Percentiles rank a stretch among this genome's conserved stretches.
Evolutionary conservation across 1,140 invertebrate genomes (phyloP).

Genomic region (Metopolophium dirhodum): DNA sequence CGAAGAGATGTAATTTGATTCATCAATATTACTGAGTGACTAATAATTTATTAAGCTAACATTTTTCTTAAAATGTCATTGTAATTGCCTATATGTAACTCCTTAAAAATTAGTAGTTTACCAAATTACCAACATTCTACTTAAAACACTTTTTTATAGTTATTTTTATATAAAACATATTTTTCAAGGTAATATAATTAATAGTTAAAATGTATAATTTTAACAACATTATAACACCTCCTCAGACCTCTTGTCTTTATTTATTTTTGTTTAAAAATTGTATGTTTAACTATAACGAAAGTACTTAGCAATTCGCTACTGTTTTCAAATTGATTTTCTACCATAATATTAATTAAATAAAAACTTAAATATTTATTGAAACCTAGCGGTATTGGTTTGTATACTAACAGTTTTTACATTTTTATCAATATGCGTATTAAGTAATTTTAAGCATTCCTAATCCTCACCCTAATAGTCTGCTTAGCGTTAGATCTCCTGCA

Average conservation of each 20-base stretch:
- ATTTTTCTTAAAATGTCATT: not conserved
- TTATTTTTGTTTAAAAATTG: not conserved
- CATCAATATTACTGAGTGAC: too few relatives aligned
- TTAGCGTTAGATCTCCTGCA: conserved; percentile 69
- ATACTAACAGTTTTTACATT: not conserved
- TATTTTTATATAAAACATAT: not conserved
- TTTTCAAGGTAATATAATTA: not conserved
- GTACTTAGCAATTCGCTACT: not conserved
- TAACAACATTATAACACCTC: too few relatives aligned
- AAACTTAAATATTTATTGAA: not conserved
- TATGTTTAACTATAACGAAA: too few relatives aligned
- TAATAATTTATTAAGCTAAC: not conserved
- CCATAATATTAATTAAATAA: not conserved
- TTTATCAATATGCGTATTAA: not conserved
- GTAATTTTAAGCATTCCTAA: not conserved
- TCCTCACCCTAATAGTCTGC: conserved; percentile 64
- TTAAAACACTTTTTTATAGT: not conserved
- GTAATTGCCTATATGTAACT: not conserved
- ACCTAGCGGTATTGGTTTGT: not conserved
- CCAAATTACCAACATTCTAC: not conserved
- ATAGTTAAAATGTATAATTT: not conserved
- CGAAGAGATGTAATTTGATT: too few relatives aligned
- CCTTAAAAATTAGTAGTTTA: not conserved
- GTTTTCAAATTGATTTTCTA: not conserved
- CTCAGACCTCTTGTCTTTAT: not conserved